phyloP scores from a whole-genome alignment of 2,113 vertebrate genomes.

The Phasianus colchicus region DNA sequence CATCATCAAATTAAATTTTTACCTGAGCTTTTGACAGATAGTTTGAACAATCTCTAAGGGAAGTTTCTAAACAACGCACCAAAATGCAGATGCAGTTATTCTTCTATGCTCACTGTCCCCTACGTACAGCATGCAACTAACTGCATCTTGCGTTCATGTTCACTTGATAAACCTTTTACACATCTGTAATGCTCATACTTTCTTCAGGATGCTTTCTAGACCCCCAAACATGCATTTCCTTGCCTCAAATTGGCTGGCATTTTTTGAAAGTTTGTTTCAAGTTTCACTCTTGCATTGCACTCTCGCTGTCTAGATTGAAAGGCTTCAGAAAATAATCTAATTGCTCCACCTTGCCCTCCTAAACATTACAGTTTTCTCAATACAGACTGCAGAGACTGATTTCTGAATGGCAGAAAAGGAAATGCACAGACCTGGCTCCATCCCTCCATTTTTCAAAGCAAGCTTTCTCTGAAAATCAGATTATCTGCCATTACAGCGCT shows the following conservation, averaged over 20 bases:
- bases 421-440: not conserved
- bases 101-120: not conserved
- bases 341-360: not conserved
- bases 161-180: not conserved
- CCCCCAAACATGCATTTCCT: not conserved
- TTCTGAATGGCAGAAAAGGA: not conserved
- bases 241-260: not conserved
- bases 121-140: not conserved
- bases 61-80: not conserved
- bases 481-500: not conserved
- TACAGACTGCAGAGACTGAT: not conserved
- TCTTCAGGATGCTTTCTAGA: not conserved
- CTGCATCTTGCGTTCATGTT: not conserved
- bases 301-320: not conserved
- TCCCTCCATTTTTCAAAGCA: not conserved
- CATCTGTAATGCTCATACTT: not conserved
- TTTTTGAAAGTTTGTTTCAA: not conserved
- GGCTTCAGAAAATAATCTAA: not conserved
- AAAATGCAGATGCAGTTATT: not conserved
- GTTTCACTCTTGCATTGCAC: not conserved
- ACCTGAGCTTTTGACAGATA: not conserved
- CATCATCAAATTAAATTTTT: slow-evolving; percentile 24
- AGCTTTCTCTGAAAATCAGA: not conserved
- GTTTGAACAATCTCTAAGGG: not conserved
- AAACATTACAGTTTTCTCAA: not conserved